Percentiles rank a stretch among this genome's conserved stretches.
phyloP scores from a whole-genome alignment of 2,113 vertebrate genomes.

The Circaetus gallicus region DNA sequence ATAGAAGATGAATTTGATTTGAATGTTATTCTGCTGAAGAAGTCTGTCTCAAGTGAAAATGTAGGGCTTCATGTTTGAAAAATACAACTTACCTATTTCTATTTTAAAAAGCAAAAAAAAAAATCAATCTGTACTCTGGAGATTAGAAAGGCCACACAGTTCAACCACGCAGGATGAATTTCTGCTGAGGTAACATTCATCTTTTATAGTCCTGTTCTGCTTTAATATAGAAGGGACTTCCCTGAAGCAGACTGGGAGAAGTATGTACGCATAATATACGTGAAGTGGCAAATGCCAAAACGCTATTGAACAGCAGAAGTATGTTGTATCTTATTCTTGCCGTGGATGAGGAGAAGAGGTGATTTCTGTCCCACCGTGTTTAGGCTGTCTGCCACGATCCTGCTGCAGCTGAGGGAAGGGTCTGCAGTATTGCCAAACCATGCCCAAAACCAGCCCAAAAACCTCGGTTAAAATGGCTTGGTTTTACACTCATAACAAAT shows the following conservation, averaged over 20 bases:
- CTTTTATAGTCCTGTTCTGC: background rate
- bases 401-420: background rate
- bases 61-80: background rate
- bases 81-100: slow-evolving; percentile 1
- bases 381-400: background rate
- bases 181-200: slow-evolving; percentile 11
- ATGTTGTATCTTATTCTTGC: background rate
- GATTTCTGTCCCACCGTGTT: background rate
- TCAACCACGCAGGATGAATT: slow-evolving; percentile 31
- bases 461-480: background rate
- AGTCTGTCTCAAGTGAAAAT: background rate
- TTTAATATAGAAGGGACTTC: background rate
- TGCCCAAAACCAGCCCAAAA: background rate
- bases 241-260: background rate
- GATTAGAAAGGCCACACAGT: slow-evolving; percentile 23
- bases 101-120: background rate
- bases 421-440: background rate
- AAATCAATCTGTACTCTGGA: background rate
- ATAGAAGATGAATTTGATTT: background rate
- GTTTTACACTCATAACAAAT: background rate
- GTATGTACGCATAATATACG: background rate
- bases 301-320: background rate
- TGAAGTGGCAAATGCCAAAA: background rate
- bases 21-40: background rate
- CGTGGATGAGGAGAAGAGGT: background rate